Base-by-base conservation (phyloP, 1,140 invertebrate genomes). In the Bombus huntii region DNA sequence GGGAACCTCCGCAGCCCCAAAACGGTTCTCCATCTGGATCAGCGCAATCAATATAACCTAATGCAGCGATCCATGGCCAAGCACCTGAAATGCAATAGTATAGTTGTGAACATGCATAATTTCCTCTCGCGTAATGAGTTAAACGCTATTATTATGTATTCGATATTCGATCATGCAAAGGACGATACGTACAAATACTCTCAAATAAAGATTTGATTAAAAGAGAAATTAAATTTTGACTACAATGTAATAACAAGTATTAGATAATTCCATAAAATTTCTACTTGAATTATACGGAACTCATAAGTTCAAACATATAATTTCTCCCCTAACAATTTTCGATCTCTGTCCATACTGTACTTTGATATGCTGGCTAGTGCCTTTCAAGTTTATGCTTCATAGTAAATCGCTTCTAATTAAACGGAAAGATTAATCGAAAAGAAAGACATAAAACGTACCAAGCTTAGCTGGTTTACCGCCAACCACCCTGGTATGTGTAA, bases 1-100 rank as follows among this genome's bases (percentile, higher is more conserved):
- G 94, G 1, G 39, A 1, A 39, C 39, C 39, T 39, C 9, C 39
- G 39, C 39, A 99, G 59, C 96, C 95, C 91, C 97, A 97, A 78
- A 95, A 95, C 3, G 94, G 91, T 8, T 47, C 39, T 31, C 53
- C 75, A 79, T 10, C 0, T 39, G 77, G 42, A 6, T 90, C 73
- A n/a, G 71, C 73, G 2, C 37, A 62, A 2, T 87, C 0, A 39
- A 39, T 1, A 39, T 39, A 10, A 39, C 39, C 39, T 39, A 39
- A 39, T 13, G 92, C 93, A 4, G 83, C 90, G 71, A 93, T 90
- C 87, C 92, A 94, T 3, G 94, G 94, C 89, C 94, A 95, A 75
- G 94, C 92, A 68, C 90, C 89, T 47, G 47, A 59, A 31, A 59
- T 3, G 5, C 0, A 18, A 47, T 47, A 47, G 44, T 15, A 47